Percentiles rank a stretch among this genome's conserved stretches.
Conservation (phyloP, 2,113 vertebrate species). For the Psammodynastes pulverulentus region DNA sequence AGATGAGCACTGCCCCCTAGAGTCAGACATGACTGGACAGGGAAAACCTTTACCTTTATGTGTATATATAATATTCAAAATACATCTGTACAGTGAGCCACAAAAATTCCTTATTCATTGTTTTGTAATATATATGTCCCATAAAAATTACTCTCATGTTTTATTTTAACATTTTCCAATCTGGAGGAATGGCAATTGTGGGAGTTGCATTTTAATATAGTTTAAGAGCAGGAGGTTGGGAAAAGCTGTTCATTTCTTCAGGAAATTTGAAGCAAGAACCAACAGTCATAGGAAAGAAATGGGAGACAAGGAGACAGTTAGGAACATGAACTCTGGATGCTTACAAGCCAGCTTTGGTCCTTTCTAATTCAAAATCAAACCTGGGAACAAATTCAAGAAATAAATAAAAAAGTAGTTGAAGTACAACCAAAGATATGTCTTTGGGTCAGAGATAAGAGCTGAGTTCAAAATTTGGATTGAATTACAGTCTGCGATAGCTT, state of each 20-base stretch:
- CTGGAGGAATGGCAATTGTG: neutral
- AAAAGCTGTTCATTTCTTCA: neutral
- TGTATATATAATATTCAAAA: neutral
- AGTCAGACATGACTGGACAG: neutral
- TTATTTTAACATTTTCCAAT: neutral
- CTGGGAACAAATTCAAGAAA: neutral
- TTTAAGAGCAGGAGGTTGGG: neutral
- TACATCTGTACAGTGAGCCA: slow-evolving; percentile 6
- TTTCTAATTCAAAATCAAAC: neutral
- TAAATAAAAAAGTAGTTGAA: neutral
- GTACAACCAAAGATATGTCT: neutral
- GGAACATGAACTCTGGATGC: neutral
- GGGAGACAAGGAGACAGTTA: neutral
- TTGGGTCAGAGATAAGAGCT: neutral
- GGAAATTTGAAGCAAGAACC: neutral
- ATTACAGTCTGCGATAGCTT: neutral
- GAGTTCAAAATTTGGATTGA: neutral
- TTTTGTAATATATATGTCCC: neutral
- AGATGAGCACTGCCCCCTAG: neutral
- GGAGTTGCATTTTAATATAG: neutral
- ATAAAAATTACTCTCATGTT: neutral
- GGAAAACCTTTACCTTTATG: neutral
- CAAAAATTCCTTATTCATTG: neutral
- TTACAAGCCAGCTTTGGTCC: neutral
- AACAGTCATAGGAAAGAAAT: neutral